These are phyloP conservation scores for Dryobates pubescens DNA, from an alignment of 2,797 vertebrate genomes.

Conservation along the genomic window DNA sequence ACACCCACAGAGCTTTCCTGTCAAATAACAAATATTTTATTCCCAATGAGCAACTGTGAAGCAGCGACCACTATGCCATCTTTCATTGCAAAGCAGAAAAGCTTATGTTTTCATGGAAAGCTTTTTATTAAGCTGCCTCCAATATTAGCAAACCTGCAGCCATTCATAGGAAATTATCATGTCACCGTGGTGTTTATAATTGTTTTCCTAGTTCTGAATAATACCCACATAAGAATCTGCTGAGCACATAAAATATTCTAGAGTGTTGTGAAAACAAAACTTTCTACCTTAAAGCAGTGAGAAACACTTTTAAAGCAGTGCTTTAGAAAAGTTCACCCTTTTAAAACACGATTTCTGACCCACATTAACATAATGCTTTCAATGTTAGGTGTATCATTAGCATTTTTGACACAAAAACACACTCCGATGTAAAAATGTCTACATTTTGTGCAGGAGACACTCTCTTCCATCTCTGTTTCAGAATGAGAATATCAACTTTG, in stretches of 20 bases:
- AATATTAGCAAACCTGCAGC: neutral
- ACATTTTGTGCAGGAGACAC: neutral
- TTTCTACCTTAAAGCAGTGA: neutral
- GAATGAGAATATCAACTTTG: neutral
- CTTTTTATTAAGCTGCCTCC: neutral
- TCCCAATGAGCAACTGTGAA: neutral
- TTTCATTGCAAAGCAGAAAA: neutral
- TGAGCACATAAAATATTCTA: neutral
- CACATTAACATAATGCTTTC: neutral
- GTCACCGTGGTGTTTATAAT: neutral
- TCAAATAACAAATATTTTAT: neutral
- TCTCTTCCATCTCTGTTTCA: neutral
- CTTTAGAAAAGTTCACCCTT: neutral
- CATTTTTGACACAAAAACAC: neutral
- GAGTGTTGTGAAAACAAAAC: neutral
- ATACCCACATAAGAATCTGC: neutral
- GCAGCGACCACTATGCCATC: neutral
- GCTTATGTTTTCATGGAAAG: neutral
- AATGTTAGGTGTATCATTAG: neutral
- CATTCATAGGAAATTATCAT: neutral
- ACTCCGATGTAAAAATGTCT: neutral
- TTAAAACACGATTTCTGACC: neutral
- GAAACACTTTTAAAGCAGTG: neutral
- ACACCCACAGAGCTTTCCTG: neutral
- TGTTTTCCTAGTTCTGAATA: neutral